Percentiles rank a stretch among this genome's conserved stretches.
These are phyloP conservation scores for Euzetes globulus DNA, from an alignment of 2,888 invertebrate species.

Conservation along the genomic window DNA sequence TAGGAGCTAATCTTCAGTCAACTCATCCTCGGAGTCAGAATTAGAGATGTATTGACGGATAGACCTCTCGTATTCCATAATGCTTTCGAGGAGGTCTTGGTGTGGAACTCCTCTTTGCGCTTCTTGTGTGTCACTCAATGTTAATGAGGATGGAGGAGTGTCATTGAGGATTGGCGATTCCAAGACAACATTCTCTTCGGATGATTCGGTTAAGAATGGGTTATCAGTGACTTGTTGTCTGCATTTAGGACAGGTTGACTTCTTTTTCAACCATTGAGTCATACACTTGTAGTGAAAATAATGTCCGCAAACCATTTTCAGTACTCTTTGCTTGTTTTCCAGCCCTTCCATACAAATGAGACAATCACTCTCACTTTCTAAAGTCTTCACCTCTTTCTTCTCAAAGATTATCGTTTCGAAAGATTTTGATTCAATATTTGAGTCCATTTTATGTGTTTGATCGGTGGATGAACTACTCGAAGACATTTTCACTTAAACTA, in stretches of 20 bases:
- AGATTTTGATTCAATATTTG: background rate
- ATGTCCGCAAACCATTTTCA: background rate
- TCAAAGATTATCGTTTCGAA: background rate
- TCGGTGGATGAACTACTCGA: background rate
- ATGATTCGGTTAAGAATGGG: background rate
- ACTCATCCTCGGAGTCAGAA: no score
- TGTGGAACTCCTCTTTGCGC: background rate
- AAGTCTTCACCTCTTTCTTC: background rate
- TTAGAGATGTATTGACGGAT: no score
- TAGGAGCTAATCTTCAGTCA: no score
- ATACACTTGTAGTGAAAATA: background rate
- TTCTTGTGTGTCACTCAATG: background rate
- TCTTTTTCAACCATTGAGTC: background rate
- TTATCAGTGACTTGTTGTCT: background rate
- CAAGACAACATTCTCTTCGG: background rate
- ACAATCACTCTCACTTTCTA: background rate
- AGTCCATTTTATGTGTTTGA: background rate
- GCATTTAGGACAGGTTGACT: background rate
- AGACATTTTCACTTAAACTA: slow-evolving; percentile 4
- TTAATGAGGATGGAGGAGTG: no score
- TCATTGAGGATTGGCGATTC: no score
- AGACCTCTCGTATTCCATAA: background rate
- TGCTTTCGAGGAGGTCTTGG: background rate
- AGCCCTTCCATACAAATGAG: background rate
- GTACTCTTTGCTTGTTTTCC: background rate